Base-by-base conservation (phyloP, 2,888 invertebrate genomes). In the Cephus pulcher region DNA sequence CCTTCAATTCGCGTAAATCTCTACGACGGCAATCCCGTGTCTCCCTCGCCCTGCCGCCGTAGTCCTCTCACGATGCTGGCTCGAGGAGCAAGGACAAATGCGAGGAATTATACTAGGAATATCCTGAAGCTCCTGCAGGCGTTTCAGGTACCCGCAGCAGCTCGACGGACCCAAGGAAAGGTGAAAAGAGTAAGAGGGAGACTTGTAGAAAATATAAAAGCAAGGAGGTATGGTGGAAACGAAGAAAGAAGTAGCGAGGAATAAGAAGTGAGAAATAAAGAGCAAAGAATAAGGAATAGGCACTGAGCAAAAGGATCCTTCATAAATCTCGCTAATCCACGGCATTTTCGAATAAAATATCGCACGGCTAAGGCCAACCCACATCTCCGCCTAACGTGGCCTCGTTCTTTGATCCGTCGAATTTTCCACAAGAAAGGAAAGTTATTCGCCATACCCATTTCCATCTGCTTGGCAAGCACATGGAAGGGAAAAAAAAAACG, bases 271-370 rank as follows among this genome's bases (percentile, higher is more conserved):
- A 33, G 71, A 71, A 71, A 33, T 71, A 71, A 33, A 23, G 23
- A 56, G 56, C 23, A 23, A 71, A 71, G 33, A 71, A 34, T 71
- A 71, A 71, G 71, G 71, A 71, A 34, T 56, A 56, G 32, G 2
- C 68, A 11, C 74, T 12, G 30, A 15, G 23, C 37, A 15, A 37
- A 34, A 34, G 81, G 81, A 84, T 84, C 84, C 82, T 69, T 80
- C 82, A 85, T 86, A 86, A 86, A 86, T 86, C 86, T 84, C 82
- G 82, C 83, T 86, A 86, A 86, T 86, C 86, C 86, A 83, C 83
- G 23, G 82, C 81, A 82, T 86, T 84, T 84, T 83, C 82, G 79
- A 80, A 83, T 84, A 84, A 86, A 85, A 85, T 86, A 86, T 86
- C 82, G 84, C 69, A 73, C 34, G 70, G 79, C 79, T 80, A 80